Conservation (phyloP, 2,888 invertebrate genomes). For the Gnatocerus cornutus region DNA sequence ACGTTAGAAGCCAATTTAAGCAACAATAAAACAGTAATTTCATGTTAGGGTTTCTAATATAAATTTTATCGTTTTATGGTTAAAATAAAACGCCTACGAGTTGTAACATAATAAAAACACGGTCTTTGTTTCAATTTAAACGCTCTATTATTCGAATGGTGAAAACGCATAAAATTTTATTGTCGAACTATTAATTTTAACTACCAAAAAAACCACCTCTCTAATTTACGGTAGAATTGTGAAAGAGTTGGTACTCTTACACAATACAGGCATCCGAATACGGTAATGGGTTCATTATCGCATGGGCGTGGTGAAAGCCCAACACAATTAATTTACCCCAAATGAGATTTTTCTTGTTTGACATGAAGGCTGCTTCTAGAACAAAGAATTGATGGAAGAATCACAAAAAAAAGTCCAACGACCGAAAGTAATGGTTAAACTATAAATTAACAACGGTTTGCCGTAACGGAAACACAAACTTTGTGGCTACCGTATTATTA, state of each 20-base stretch:
- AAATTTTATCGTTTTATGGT: constrained; percentile 50
- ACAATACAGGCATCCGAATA: constrained; percentile 34
- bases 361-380: constrained; percentile 34
- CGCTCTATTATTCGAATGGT: constrained; percentile 51
- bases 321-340: constrained; percentile 38
- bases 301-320: constrained; percentile 40
- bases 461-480: constrained; percentile 47
- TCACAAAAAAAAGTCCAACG: constrained; percentile 4
- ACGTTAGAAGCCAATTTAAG: constrained; percentile 40
- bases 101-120: constrained; percentile 43
- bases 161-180: constrained; percentile 36
- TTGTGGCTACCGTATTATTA: constrained; percentile 51
- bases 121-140: constrained; percentile 42
- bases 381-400: constrained; percentile 27
- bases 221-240: constrained; percentile 42
- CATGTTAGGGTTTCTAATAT: constrained; percentile 43
- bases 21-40: constrained; percentile 43
- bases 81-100: constrained; percentile 47
- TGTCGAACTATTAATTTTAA: constrained; percentile 42
- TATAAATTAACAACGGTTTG: constrained; percentile 46
- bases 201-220: constrained; percentile 39
- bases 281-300: constrained; percentile 46
- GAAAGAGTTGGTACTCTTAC: constrained; percentile 39
- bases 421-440: constrained; percentile 23
- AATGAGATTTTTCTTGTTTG: constrained; percentile 43